Evolutionary conservation across 2,797 vertebrate genomes (phyloP).

Genomic region (Synaphobranchus kaupii): DNA sequence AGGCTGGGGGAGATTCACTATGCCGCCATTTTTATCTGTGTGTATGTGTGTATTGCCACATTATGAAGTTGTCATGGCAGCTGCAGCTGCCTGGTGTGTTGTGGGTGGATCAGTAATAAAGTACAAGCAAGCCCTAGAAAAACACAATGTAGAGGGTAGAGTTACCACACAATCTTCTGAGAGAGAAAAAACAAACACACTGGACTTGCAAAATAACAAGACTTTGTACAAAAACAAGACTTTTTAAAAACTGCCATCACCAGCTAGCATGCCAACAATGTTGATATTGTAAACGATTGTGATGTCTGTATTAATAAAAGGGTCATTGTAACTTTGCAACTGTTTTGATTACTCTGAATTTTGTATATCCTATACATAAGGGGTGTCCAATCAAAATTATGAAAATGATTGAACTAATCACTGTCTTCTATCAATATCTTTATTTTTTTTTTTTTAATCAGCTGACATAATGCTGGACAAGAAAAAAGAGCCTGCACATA

Average conservation of each 20-base stretch:
- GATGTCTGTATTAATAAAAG: conserved; percentile 83
- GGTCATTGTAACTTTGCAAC: conserved; percentile 36
- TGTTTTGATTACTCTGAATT: neutral
- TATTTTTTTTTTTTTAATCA: neutral
- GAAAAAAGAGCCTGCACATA: neutral
- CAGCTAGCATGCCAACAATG: conserved; percentile 81
- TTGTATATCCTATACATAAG: neutral
- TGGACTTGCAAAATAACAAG: conserved; percentile 50
- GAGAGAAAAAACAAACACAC: conserved; percentile 45
- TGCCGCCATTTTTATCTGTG: conserved; percentile 17
- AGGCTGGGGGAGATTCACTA: conserved; percentile 19
- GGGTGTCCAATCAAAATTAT: neutral
- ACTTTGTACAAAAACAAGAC: conserved; percentile 51
- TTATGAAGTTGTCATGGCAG: conserved; percentile 24
- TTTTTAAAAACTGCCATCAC: conserved; percentile 76
- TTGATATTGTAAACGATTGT: conserved; percentile 85
- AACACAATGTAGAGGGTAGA: conserved; percentile 11
- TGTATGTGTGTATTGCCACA: conserved; percentile 27
- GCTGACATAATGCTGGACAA: neutral
- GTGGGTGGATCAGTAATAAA: conserved; percentile 28
- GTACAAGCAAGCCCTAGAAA: conserved; percentile 12
- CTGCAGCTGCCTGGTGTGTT: conserved; percentile 10
- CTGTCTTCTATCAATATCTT: neutral
- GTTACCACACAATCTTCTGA: neutral
- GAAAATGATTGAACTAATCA: neutral